phyloP scores from a whole-genome alignment of 2,113 vertebrate genomes.

The Phrynosoma blainvillii region DNA sequence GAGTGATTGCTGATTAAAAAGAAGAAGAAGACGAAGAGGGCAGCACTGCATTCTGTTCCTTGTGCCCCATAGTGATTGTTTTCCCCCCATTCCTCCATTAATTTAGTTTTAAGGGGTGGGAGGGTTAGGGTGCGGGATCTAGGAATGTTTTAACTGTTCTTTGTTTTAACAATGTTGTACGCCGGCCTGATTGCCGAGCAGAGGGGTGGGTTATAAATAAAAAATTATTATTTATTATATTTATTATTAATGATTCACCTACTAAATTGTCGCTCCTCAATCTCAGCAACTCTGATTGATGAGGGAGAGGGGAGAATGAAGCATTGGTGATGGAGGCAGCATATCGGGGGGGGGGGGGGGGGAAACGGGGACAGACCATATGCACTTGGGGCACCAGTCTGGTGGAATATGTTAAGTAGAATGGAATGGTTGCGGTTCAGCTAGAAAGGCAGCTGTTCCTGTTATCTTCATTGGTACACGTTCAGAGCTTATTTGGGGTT shows the following conservation, averaged over 20 bases:
- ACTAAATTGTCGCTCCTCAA: too few relatives aligned
- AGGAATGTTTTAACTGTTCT: too few relatives aligned
- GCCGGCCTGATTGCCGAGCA: too few relatives aligned
- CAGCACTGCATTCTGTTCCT: not conserved
- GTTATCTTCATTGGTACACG: not conserved
- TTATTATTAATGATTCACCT: too few relatives aligned
- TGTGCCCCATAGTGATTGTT: not conserved
- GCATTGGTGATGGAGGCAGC: too few relatives aligned
- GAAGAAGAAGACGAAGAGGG: not conserved
- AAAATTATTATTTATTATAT: too few relatives aligned
- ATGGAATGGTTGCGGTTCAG: not conserved
- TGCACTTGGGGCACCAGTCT: not conserved
- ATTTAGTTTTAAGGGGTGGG: not conserved
- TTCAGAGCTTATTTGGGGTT: not conserved
- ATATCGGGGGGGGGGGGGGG: not conserved
- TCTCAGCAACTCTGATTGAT: too few relatives aligned
- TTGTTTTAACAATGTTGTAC: too few relatives aligned
- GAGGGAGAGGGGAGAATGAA: too few relatives aligned
- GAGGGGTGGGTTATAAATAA: too few relatives aligned
- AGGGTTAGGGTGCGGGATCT: too few relatives aligned
- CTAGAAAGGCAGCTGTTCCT: not conserved
- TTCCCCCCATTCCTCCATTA: not conserved
- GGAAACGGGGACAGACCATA: not conserved
- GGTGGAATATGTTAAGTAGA: not conserved
- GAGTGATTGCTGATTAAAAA: not conserved